Percentiles rank a stretch among this genome's conserved stretches.
phyloP scores from a whole-genome alignment of 1,140 invertebrate genomes.

The Magallana angulata region DNA sequence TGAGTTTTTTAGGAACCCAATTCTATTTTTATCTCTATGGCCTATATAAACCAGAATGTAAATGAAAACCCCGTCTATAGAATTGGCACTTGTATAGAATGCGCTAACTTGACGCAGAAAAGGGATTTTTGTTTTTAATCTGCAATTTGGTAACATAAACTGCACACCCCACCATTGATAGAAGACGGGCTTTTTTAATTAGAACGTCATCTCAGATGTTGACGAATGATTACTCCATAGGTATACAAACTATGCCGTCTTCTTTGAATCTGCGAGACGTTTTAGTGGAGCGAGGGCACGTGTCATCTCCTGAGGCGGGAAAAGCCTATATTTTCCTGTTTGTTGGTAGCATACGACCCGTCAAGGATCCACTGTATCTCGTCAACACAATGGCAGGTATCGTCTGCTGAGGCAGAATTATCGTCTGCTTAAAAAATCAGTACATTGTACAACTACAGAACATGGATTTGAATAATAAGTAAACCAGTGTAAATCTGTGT shows the following conservation, averaged over 20 bases:
- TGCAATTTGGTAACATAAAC: constrained; percentile 1
- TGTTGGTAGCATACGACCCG: constrained; percentile 67
- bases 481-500: too few relatives aligned
- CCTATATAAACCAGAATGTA: too few relatives aligned
- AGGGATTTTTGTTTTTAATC: not conserved
- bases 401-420: not conserved
- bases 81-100: too few relatives aligned
- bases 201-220: not conserved
- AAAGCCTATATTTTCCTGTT: constrained; percentile 44
- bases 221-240: not conserved
- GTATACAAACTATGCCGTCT: constrained; percentile 15
- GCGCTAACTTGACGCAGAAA: not conserved
- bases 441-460: too few relatives aligned
- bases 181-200: not conserved
- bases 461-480: too few relatives aligned
- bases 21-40: too few relatives aligned
- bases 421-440: not conserved
- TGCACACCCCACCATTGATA: not conserved
- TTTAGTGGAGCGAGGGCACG: not conserved
- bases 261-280: constrained; percentile 1
- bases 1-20: too few relatives aligned
- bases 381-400: constrained; percentile 65
- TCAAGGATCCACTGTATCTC: constrained; percentile 71
- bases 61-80: too few relatives aligned
- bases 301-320: not conserved